Evolutionary conservation across 2,888 invertebrate genomes (phyloP).

Genomic region (Stictocephala bisonia): DNA sequence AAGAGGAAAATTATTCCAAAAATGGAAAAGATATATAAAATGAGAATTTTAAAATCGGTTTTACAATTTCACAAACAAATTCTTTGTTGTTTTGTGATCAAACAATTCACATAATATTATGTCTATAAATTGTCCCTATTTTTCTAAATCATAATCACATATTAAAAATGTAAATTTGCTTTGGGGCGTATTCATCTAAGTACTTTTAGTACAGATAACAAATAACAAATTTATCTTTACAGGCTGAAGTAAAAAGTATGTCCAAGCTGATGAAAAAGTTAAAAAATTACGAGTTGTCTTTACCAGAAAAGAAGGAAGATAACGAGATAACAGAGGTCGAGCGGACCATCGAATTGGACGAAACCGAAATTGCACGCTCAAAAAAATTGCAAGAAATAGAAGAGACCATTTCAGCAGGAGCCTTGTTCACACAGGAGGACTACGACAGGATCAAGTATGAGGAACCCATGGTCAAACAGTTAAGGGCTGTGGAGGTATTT

Average conservation of each 20-base stretch:
- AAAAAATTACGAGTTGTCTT: conserved; percentile 44
- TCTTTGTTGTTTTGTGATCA: too few relatives aligned
- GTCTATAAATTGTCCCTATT: too few relatives aligned
- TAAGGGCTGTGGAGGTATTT: conserved; percentile 48
- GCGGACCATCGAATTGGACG: conserved; percentile 32
- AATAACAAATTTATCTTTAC: too few relatives aligned
- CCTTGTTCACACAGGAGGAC: conserved; percentile 71
- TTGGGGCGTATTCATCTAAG: too few relatives aligned
- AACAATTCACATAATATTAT: too few relatives aligned
- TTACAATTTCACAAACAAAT: too few relatives aligned
- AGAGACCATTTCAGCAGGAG: conserved; percentile 67
- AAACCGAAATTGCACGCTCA: conserved; percentile 35
- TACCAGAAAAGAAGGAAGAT: conserved; percentile 34
- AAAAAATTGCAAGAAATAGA: conserved; percentile 44
- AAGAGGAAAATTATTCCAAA: too few relatives aligned
- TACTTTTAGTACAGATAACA: too few relatives aligned
- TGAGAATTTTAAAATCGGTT: too few relatives aligned
- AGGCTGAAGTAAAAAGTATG: conserved; percentile 24
- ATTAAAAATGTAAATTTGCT: too few relatives aligned
- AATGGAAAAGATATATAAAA: too few relatives aligned
- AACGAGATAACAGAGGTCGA: conserved; percentile 55
- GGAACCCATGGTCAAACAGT: conserved; percentile 43
- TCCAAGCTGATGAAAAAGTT: conserved; percentile 37
- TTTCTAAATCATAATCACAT: too few relatives aligned
- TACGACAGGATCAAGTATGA: conserved; percentile 59